Evolutionary conservation across 2,888 invertebrate genomes (phyloP).

Genomic region (Salticus scenicus): DNA sequence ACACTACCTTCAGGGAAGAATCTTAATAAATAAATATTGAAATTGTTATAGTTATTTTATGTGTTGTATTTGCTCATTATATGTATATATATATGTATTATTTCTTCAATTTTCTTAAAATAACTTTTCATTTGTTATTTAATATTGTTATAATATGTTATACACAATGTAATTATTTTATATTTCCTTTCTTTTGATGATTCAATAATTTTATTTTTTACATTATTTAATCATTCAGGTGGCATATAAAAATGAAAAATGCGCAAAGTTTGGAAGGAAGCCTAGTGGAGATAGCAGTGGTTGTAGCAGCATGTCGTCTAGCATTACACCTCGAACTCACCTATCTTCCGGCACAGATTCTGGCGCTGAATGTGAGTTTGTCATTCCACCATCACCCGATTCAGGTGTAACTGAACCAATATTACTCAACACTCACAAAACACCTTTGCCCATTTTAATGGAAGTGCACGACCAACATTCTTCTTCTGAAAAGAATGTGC

Average conservation of each 20-base stretch:
- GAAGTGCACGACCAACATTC: conserved; percentile 43
- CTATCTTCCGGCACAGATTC: conserved; percentile 66
- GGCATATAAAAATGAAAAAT: conserved; percentile 64
- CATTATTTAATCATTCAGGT: conserved; percentile 54
- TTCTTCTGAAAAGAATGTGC: background rate
- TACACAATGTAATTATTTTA: background rate
- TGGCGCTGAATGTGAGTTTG: conserved; percentile 62
- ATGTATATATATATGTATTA: no score
- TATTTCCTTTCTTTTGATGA: background rate
- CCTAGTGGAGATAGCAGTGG: conserved; percentile 70
- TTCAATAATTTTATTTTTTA: conserved; percentile 10
- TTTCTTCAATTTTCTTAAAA: no score
- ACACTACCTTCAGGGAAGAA: no score
- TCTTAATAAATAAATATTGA: no score
- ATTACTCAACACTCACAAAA: conserved; percentile 26
- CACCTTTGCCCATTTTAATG: conserved; percentile 56
- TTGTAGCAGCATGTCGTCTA: conserved; percentile 66
- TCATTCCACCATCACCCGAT: conserved; percentile 55
- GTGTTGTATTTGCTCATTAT: no score
- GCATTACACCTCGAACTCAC: conserved; percentile 48
- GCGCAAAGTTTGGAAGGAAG: conserved; percentile 65
- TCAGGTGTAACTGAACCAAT: conserved; percentile 32
- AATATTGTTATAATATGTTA: background rate
- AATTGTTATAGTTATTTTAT: no score
- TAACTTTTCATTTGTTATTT: background rate